Percentiles rank a stretch among this genome's conserved stretches.
Evolutionary conservation across 2,888 invertebrate genomes (phyloP).

Genomic region (Dichetophora obliterata): DNA sequence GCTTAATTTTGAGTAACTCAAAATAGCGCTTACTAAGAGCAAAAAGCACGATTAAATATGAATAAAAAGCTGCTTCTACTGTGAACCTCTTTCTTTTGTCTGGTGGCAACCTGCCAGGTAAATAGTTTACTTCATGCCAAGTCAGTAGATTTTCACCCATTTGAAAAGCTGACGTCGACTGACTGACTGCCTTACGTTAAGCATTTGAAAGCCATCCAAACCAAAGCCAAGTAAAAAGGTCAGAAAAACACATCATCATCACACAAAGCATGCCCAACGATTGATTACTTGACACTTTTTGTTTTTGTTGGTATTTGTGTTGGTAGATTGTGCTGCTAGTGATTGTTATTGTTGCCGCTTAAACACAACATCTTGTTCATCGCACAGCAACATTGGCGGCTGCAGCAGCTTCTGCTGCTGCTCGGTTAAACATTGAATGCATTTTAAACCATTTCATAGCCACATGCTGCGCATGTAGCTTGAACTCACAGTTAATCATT

Average conservation of each 20-base stretch:
- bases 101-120: no score
- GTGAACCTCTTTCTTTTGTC: no score
- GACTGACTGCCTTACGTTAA: not conserved
- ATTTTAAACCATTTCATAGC: not conserved
- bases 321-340: not conserved
- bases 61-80: no score
- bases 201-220: not conserved
- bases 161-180: not conserved
- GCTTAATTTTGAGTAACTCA: no score
- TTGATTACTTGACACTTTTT: constrained; percentile 38
- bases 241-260: constrained; percentile 1
- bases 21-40: no score
- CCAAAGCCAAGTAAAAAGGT: constrained; percentile 2
- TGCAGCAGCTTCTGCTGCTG: not conserved
- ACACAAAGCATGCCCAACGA: constrained; percentile 17
- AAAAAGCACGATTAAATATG: not conserved
- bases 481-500: constrained; percentile 31
- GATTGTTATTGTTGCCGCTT: not conserved
- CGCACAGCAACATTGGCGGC: not conserved
- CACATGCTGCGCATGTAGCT: not conserved
- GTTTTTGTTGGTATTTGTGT: not conserved
- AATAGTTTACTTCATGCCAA: no score
- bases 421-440: not conserved
- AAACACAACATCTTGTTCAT: not conserved
- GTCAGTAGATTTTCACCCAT: constrained; percentile 7